A percentile compares a stretch with the other conserved stretches of the same genome.
phyloP scores from a whole-genome alignment of 35 echinoderm and acorn worm species.

The Anneissia japonica region DNA sequence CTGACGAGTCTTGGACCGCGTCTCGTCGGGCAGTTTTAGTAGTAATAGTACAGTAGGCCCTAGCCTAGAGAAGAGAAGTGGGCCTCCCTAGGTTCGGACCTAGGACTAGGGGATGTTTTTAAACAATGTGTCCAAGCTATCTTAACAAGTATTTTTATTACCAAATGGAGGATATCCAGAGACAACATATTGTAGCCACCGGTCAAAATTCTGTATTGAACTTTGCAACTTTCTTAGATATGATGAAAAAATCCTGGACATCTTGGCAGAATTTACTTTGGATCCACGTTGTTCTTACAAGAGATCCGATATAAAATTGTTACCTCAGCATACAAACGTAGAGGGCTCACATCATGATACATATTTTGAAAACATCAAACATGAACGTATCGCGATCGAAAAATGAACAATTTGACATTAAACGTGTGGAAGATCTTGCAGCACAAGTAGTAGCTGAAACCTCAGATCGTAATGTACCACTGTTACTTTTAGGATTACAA shows the following conservation, averaged over 20 bases:
- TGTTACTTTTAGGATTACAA: constrained; percentile 85
- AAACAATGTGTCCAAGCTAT: no score
- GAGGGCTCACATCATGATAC: no score
- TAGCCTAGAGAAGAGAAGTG: no score
- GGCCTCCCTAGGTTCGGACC: no score
- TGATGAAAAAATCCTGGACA: background rate
- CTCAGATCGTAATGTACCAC: constrained; percentile 86
- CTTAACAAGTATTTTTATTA: no score
- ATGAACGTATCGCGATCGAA: background rate
- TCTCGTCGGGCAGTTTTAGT: no score
- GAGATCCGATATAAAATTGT: no score
- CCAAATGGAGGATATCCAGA: background rate
- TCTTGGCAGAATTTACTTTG: background rate
- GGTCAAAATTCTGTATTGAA: background rate
- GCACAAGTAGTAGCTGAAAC: constrained; percentile 78
- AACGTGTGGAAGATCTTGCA: constrained; percentile 84
- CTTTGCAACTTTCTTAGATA: background rate
- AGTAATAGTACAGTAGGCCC: no score
- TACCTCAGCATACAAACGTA: no score
- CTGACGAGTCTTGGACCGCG: no score
- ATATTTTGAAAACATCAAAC: no score
- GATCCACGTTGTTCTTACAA: background rate
- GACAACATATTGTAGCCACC: background rate
- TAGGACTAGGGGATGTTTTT: no score
- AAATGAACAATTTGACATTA: background rate